A percentile compares a stretch with the other conserved stretches of the same genome.
Conservation (phyloP, 2,797 vertebrate species). For the Xiphophorus birchmanni region DNA sequence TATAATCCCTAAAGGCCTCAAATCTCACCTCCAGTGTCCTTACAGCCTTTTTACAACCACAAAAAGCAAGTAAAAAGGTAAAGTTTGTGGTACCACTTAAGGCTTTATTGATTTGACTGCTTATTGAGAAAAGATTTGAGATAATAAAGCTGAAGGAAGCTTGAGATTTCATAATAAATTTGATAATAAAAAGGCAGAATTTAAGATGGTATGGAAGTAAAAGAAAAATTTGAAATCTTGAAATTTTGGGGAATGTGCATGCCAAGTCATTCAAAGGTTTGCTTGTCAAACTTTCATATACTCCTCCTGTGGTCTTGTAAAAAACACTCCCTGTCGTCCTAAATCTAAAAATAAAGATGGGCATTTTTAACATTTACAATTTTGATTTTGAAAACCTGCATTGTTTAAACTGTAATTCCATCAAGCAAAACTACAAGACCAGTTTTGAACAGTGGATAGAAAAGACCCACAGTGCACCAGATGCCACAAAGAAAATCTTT, state of each 20-base stretch:
- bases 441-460: neutral
- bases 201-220: neutral
- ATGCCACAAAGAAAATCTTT: neutral
- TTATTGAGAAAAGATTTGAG: neutral
- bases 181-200: neutral
- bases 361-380: neutral
- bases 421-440: neutral
- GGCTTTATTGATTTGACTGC: neutral
- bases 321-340: neutral
- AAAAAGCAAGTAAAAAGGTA: neutral
- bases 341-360: neutral
- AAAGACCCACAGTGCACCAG: neutral
- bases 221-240: neutral
- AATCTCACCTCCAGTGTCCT: neutral
- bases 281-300: neutral
- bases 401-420: neutral
- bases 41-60: neutral
- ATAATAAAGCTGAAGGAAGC: neutral
- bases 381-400: neutral
- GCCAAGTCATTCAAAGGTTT: neutral
- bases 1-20: neutral
- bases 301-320: neutral
- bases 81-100: neutral
- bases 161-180: neutral
- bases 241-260: neutral